phyloP scores from a whole-genome alignment of 2,888 invertebrate species.

The Dasypogon diadema region DNA sequence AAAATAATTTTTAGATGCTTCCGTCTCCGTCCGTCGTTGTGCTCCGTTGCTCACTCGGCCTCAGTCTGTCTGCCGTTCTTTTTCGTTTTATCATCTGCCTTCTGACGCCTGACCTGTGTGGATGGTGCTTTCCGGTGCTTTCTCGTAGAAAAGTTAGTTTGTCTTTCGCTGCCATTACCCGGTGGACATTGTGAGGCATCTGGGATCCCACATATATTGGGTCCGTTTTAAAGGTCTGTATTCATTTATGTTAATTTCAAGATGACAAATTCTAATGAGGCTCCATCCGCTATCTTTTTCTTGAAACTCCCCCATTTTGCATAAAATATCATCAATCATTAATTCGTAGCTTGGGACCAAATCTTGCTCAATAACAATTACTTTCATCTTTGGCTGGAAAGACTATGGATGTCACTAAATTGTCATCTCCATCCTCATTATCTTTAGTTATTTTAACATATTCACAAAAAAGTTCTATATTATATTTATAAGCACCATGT shows the following conservation, averaged over 20 bases:
- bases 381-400: not conserved
- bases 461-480: constrained; percentile 14
- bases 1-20: no score
- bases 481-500: constrained; percentile 1
- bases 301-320: not conserved
- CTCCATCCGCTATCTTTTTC: not conserved
- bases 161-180: no score
- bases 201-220: no score
- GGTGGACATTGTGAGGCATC: no score
- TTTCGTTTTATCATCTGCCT: no score
- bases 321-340: not conserved
- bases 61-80: no score
- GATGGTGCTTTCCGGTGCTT: no score
- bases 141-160: no score
- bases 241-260: constrained; percentile 10
- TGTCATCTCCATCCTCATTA: not conserved
- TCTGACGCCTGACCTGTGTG: no score
- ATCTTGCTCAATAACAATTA: not conserved
- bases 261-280: not conserved
- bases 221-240: constrained; percentile 56
- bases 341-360: not conserved
- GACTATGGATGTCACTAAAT: not conserved
- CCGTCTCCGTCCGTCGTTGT: no score
- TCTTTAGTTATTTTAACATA: constrained; percentile 12
- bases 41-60: no score